Evolutionary conservation across 2,113 vertebrate species (phyloP).

Genomic region (Ciconia boyciana): DNA sequence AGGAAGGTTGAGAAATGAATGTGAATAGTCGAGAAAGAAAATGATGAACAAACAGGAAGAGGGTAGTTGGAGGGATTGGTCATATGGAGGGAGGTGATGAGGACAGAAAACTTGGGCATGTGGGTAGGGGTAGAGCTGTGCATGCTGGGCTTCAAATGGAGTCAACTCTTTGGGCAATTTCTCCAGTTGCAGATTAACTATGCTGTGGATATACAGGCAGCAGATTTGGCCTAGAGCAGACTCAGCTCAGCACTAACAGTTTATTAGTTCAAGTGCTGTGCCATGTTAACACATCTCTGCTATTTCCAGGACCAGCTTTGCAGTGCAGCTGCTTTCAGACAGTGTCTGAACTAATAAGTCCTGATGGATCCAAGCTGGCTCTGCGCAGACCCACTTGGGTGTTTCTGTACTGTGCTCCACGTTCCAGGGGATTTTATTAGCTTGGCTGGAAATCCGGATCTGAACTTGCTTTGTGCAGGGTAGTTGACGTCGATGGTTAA

Average conservation of each 20-base stretch:
- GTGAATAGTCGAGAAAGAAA: background rate
- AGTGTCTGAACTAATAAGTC: slow-evolving; percentile 42
- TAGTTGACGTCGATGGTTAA: background rate
- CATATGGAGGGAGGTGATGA: background rate
- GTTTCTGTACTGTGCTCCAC: background rate
- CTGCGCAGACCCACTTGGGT: background rate
- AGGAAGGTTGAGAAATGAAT: background rate
- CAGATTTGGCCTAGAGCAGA: slow-evolving; percentile 23
- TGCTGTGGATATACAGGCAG: background rate
- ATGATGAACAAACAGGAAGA: background rate
- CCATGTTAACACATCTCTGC: slow-evolving; percentile 53
- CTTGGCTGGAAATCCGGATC: background rate
- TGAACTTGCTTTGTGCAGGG: background rate
- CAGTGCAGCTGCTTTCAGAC: slow-evolving; percentile 48
- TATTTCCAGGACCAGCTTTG: slow-evolving; percentile 46
- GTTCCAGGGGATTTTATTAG: slow-evolving; percentile 53
- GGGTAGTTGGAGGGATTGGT: background rate
- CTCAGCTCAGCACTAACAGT: slow-evolving; percentile 10
- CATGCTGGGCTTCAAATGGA: background rate
- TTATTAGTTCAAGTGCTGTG: slow-evolving; percentile 48
- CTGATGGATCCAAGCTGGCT: slow-evolving; percentile 45
- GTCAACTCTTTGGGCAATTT: background rate
- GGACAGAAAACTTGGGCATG: background rate
- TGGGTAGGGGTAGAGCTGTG: background rate
- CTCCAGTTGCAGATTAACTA: slow-evolving; percentile 14